Percentiles rank a stretch among this genome's conserved stretches.
These are phyloP conservation scores for Megalops cyprinoides DNA, from an alignment of 2,797 vertebrate species.

Conservation along the genomic window DNA sequence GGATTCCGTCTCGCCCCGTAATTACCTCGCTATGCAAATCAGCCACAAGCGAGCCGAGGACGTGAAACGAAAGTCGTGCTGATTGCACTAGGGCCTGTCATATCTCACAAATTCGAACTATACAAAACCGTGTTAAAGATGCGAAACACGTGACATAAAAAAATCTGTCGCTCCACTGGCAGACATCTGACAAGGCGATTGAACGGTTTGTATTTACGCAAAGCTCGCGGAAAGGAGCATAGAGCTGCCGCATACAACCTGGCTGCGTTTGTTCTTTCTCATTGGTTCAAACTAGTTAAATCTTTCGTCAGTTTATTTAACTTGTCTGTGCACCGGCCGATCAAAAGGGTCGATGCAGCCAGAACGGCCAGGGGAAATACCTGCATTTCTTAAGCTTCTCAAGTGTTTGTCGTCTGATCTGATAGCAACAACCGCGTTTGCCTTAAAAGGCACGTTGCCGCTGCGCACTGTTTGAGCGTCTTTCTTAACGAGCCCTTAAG, in stretches of 20 bases:
- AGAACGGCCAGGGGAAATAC: slow-evolving; percentile 14
- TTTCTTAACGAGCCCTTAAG: slow-evolving; percentile 7
- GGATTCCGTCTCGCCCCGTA: background rate
- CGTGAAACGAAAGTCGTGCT: background rate
- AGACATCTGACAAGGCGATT: background rate
- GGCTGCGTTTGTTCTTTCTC: slow-evolving; percentile 44
- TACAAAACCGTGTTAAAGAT: slow-evolving; percentile 7
- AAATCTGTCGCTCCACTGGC: background rate
- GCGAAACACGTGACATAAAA: background rate
- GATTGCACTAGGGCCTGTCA: background rate
- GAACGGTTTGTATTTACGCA: background rate
- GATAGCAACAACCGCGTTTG: background rate
- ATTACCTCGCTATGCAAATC: slow-evolving; percentile 26
- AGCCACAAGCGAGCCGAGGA: background rate
- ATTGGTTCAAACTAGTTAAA: slow-evolving; percentile 47
- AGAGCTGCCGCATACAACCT: too few relatives aligned
- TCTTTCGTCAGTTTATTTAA: slow-evolving; percentile 52
- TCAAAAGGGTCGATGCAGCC: slow-evolving; percentile 23
- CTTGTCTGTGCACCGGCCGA: slow-evolving; percentile 40
- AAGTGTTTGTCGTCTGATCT: slow-evolving; percentile 6
- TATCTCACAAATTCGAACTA: slow-evolving; percentile 1
- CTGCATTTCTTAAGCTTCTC: slow-evolving; percentile 5
- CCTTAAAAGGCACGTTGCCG: slow-evolving; percentile 5
- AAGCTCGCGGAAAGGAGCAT: slow-evolving; percentile 11
- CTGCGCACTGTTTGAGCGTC: background rate